Base-by-base conservation (phyloP, 2,888 invertebrate species). In the Bhutanitis thaidina region DNA sequence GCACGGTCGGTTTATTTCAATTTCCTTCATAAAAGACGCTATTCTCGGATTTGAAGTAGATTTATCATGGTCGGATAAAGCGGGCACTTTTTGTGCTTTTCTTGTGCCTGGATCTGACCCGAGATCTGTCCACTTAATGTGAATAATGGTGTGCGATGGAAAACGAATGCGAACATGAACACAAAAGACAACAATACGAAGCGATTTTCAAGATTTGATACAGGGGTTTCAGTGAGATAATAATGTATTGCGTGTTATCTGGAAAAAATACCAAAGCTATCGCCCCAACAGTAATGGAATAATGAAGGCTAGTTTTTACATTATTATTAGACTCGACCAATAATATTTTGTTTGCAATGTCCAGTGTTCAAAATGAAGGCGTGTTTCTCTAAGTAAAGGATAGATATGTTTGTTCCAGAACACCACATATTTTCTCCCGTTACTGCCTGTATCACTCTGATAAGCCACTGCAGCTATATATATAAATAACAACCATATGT, bases 1-100 rank as follows among this genome's bases (percentile, higher is more conserved):
- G 84, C 81, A 88, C 89, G 88, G 88, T 89, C 88, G 89, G 89
- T 89, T 89, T 89, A 89, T 89, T 89, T 89, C 89, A 89, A 89
- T 89, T 89, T 88, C 87, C 86, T 88, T 89, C 89, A 89, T 89
- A 89, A 88, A 87, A 88, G 89, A 88, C 84, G 89, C 84, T 87
- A 88, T 89, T 88, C 88, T 89, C 87, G 88, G 89, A 89, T 89
- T 89, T 89, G 89, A 89, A 89, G 89, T 88, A 89, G 88, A 89
- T 89, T 89, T 89, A 89, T 89, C 88, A 89, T 89, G 89, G 82
- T 88, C 82, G 89, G 88, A 89, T 89, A 89, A 89, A 89, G 85
- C 87, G 88, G 83, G 88, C 85, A 88, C 88, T 89, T 89, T 89
- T 89, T 89, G 89, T 88, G 87, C 88, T 89, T 88, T 87, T 87